phyloP scores from a whole-genome alignment of 1,140 invertebrate genomes.

The Drosophila gunungcola region DNA sequence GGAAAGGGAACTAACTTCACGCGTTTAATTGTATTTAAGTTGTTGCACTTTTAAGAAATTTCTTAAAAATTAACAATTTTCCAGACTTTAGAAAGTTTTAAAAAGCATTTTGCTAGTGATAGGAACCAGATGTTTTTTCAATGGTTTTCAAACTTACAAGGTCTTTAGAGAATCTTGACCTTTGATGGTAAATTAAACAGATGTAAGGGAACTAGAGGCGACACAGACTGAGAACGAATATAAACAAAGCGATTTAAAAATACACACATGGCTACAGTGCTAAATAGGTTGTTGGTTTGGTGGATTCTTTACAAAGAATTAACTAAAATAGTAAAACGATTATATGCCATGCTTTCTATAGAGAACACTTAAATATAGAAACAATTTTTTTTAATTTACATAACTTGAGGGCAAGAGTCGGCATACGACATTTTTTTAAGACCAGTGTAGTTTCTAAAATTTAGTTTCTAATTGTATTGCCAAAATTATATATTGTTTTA shows the following conservation, averaged over 20 bases:
- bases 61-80: background rate
- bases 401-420: too few relatives aligned
- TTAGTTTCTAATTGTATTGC: too few relatives aligned
- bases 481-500: too few relatives aligned
- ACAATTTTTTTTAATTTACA: too few relatives aligned
- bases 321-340: background rate
- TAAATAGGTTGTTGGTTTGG: background rate
- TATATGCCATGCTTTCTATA: too few relatives aligned
- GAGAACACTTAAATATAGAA: too few relatives aligned
- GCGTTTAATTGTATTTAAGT: background rate
- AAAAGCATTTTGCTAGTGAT: background rate
- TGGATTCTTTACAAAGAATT: background rate
- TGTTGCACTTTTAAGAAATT: background rate
- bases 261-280: constrained; percentile 12
- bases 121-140: background rate
- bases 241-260: constrained; percentile 26
- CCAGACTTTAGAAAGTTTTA: background rate
- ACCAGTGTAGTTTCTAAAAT: too few relatives aligned
- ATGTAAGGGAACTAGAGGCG: constrained; percentile 18
- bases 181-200: constrained; percentile 31
- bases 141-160: background rate
- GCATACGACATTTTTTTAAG: too few relatives aligned
- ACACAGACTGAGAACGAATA: constrained; percentile 11
- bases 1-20: background rate
- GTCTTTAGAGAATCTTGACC: background rate